Percentiles rank a stretch among this genome's conserved stretches.
These are phyloP conservation scores for Noctua fimbriata DNA, from an alignment of 2,888 invertebrate species.

Conservation along the genomic window DNA sequence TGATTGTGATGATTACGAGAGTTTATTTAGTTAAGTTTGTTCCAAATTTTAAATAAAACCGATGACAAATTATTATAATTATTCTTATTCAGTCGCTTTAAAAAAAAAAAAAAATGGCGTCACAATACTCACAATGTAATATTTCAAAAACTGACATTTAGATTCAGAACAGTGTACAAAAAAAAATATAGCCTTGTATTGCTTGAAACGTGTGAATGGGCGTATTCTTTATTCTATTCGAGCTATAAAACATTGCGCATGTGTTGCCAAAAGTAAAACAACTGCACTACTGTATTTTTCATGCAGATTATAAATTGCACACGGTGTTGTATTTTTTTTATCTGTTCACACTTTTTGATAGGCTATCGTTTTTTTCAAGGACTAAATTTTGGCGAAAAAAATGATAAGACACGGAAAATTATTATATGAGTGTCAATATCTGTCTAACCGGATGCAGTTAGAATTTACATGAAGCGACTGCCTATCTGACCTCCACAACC, in stretches of 20 bases:
- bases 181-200: not conserved
- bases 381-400: not conserved
- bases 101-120: not conserved
- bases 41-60: no score
- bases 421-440: not conserved
- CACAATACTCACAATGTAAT: not conserved
- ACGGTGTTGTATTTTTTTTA: constrained; percentile 3
- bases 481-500: not conserved
- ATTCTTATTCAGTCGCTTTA: no score
- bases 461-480: not conserved
- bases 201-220: constrained; percentile 38
- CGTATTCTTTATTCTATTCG: constrained; percentile 20
- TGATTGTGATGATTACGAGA: no score
- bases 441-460: not conserved
- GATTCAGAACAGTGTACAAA: not conserved
- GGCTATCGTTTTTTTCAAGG: not conserved
- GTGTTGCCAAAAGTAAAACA: constrained; percentile 29
- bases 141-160: constrained; percentile 17
- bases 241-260: constrained; percentile 27
- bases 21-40: no score
- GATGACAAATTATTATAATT: no score
- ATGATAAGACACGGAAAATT: not conserved
- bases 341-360: not conserved
- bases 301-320: constrained; percentile 39
- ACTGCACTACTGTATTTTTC: constrained; percentile 39